Conservation (phyloP, 2,113 vertebrate genomes). For the Pollachius pollachius region DNA sequence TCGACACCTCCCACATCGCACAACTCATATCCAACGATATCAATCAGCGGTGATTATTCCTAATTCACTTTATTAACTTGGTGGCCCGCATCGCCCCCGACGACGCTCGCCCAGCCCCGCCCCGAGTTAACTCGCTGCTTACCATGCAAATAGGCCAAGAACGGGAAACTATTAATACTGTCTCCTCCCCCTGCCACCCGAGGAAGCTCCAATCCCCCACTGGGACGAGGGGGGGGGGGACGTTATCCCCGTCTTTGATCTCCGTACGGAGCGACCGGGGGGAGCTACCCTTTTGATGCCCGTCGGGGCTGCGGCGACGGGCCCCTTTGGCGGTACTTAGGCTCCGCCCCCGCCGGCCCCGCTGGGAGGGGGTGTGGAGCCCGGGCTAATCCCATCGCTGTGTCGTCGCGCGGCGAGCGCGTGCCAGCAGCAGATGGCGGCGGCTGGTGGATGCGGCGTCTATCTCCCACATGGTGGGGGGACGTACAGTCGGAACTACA, state of each 20-base stretch:
- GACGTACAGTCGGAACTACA: no score
- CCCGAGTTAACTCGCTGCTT: constrained; percentile 46
- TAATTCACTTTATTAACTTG: neutral
- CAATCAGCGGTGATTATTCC: no score
- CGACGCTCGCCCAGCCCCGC: neutral
- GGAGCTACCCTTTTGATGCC: constrained; percentile 55
- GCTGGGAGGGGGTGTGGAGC: no score
- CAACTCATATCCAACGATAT: constrained; percentile 15
- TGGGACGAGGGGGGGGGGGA: constrained; percentile 34
- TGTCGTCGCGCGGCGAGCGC: no score
- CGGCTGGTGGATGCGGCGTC: no score
- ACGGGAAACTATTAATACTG: constrained; percentile 15
- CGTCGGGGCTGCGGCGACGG: constrained; percentile 59
- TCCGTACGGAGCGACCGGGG: constrained; percentile 42
- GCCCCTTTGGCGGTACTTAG: constrained; percentile 35
- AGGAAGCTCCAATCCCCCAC: constrained; percentile 41
- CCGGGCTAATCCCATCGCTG: constrained; percentile 23
- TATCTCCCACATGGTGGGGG: no score
- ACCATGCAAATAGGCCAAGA: constrained; percentile 34
- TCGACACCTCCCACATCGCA: neutral
- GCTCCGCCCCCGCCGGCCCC: constrained; percentile 25
- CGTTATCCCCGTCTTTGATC: constrained; percentile 55
- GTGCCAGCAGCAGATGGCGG: no score
- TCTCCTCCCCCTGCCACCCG: constrained; percentile 33
- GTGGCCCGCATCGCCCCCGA: constrained; percentile 32